Evolutionary conservation across 2,113 vertebrate species (phyloP), one percentile per base, ranked within the genome.

Genomic region (Hepsetus odoe): DNA sequence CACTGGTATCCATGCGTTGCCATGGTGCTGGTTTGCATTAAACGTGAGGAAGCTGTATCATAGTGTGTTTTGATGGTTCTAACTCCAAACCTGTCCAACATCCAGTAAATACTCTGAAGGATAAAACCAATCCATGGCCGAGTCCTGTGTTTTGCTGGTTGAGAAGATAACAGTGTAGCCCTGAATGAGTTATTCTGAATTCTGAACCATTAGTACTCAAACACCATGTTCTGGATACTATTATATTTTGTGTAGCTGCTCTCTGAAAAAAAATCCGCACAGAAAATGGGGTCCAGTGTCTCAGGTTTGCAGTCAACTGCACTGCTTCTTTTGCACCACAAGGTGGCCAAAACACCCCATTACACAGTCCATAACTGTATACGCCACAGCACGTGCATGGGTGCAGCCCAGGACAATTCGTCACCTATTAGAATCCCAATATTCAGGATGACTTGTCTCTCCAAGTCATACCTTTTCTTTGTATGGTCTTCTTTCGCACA

Each of bases 81-180:
- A 20, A 38, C 61, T 16, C 18, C 5, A 20, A 73, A 30, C 26
- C 9, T 42, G 22, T 49, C n/a, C n/a, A n/a, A n/a, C n/a, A n/a
- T n/a, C n/a, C n/a, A n/a, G n/a, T n/a, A n/a, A n/a, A n/a, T n/a
- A n/a, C n/a, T 69, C 12, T 49, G 20, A 69, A 62, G 26, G 10
- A 6, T 35, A 18, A 33, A 61, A 67, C 24, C 67, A 64, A 64
- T 79, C 55, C 65, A 74, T 16, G 62, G 73, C 49, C 61, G 55
- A 30, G n/a, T 53, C 33, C 14, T 59, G 70, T 74, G 11, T 18
- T 69, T 78, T 68, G 55, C 80, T 82, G 80, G 80, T 70, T 77
- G 46, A 5, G 24, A 72, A 42, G 61, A 24, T 30, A 56, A 72
- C 7, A 22, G 71, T 49, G 49, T 72, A 68, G 61, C 80, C 80